A percentile compares a stretch with the other conserved stretches of the same genome.
Conservation (phyloP, 1,140 invertebrate genomes). For the Ceratosolen fusciceps region DNA sequence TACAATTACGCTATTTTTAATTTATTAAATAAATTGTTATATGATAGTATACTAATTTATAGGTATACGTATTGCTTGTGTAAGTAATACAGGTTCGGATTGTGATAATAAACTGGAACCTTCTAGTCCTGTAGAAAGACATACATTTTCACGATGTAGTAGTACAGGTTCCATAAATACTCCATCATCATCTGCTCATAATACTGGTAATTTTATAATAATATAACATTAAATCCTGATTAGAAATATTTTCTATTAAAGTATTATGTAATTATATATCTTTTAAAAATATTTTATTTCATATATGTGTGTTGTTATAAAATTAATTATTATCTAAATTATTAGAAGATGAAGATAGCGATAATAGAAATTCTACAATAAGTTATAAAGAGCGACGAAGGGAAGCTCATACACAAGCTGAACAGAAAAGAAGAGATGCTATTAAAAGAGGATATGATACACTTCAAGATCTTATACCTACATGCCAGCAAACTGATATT, state of each 20-base stretch:
- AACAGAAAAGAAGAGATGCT: slow-evolving; percentile 96
- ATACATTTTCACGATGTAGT: slow-evolving; percentile 84
- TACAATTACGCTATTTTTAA: background rate
- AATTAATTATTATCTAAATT: background rate
- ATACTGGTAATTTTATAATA: slow-evolving; percentile 77
- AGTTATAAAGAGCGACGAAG: slow-evolving; percentile 94
- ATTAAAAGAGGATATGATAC: slow-evolving; percentile 97
- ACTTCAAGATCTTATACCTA: slow-evolving; percentile 92
- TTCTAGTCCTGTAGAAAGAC: slow-evolving; percentile 77
- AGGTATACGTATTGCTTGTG: slow-evolving; percentile 1
- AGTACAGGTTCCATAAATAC: slow-evolving; percentile 88
- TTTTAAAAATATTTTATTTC: background rate
- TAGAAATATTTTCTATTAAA: too few species aligned
- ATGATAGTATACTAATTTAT: background rate
- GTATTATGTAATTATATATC: too few species aligned
- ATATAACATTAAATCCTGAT: background rate
- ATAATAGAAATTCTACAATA: slow-evolving; percentile 82
- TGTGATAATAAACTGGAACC: slow-evolving; percentile 76
- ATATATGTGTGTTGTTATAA: background rate
- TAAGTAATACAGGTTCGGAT: slow-evolving; percentile 53
- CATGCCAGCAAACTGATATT: slow-evolving; percentile 87
- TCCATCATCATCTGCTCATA: slow-evolving; percentile 87
- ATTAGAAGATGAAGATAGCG: slow-evolving; percentile 90
- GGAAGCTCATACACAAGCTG: slow-evolving; percentile 97
- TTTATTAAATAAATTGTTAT: slow-evolving; percentile 6